Evolutionary conservation across 2,113 vertebrate genomes (phyloP).

Genomic region (Fulmarus glacialis): DNA sequence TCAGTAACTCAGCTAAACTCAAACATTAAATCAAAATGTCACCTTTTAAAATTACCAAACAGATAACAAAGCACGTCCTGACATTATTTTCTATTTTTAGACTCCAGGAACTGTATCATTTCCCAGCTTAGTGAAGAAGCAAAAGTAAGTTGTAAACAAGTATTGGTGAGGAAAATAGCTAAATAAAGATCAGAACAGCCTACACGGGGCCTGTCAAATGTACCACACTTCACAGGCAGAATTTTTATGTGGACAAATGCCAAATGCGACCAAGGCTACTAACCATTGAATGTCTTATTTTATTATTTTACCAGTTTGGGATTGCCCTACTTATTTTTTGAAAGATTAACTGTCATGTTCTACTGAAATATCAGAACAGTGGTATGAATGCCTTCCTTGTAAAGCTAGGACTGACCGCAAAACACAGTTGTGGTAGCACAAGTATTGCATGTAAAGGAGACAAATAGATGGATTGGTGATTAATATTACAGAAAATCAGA

Average conservation of each 20-base stretch:
- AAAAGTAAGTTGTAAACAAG: conserved; percentile 68
- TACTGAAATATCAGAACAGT: neutral
- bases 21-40: neutral
- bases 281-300: neutral
- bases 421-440: neutral
- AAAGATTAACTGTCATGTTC: neutral
- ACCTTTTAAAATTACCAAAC: neutral
- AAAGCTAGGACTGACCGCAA: neutral
- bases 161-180: neutral
- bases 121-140: conserved; percentile 72
- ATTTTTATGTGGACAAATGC: neutral
- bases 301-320: neutral
- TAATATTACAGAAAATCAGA: neutral
- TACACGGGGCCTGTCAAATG: neutral
- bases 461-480: neutral
- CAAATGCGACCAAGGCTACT: neutral
- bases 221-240: neutral
- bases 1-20: neutral
- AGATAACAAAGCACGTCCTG: neutral
- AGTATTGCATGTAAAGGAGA: neutral
- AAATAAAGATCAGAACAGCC: neutral
- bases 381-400: neutral
- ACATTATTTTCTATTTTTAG: conserved; percentile 60
- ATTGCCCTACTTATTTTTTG: neutral
- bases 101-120: conserved; percentile 70